Evolutionary conservation across 1,140 invertebrate species (phyloP).

Genomic region (Aphidius ervi): DNA sequence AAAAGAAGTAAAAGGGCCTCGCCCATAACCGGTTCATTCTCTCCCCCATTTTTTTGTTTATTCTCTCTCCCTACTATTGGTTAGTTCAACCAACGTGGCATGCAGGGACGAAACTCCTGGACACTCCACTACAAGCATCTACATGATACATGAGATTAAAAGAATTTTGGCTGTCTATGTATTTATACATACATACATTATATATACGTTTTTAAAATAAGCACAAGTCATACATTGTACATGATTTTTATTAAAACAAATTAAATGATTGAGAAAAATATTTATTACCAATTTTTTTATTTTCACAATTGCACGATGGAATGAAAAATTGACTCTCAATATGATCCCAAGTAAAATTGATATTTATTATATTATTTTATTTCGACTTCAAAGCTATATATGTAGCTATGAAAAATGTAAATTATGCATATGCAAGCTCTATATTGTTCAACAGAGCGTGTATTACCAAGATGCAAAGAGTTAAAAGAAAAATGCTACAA

Average conservation of each 20-base stretch:
- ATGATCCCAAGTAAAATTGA: no score
- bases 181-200: slow-evolving; percentile 28
- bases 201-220: no score
- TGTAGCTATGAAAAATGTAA: no score
- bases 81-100: slow-evolving; percentile 9
- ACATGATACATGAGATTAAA: background rate
- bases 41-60: slow-evolving; percentile 30
- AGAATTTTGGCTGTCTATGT: background rate
- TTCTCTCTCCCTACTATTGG: slow-evolving; percentile 27
- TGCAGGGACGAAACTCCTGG: slow-evolving; percentile 20
- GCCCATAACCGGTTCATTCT: slow-evolving; percentile 53
- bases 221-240: no score
- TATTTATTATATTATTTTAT: no score
- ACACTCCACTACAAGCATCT: slow-evolving; percentile 32
- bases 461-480: slow-evolving; percentile 42
- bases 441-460: slow-evolving; percentile 19
- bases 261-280: no score
- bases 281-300: no score
- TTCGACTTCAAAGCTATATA: no score
- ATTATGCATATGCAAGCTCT: no score
- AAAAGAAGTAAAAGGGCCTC: slow-evolving; percentile 39
- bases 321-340: no score
- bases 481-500: slow-evolving; percentile 44
- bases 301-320: no score
- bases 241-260: no score